Base-by-base conservation (phyloP, 2,113 vertebrate species). In the Leptocoma aspasia region DNA sequence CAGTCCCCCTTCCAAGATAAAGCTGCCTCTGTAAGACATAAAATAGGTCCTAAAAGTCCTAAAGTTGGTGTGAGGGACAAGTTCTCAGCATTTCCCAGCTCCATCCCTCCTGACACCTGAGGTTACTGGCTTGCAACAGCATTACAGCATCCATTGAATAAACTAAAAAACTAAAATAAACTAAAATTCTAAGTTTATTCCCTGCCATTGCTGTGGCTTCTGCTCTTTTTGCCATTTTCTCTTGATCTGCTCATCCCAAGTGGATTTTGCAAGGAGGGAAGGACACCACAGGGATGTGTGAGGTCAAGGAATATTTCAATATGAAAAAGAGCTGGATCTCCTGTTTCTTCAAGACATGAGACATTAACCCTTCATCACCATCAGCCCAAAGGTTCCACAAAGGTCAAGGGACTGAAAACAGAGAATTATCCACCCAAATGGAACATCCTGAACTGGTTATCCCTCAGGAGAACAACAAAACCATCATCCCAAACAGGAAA, bases 241-340 rank as follows among this genome's bases (percentile, higher is more conserved):
- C 7, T 1, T 19, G 10, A 45, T n/a, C 22, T 49, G 8, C 18
- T 52, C 23, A 60, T 23, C 28, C 24, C 41, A 64, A 82, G 11
- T 0, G 0, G 9, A 35, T 50, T 78, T 60, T 69, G 4, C 2
- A 7, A 80, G n/a, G 44, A 60, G 10, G 6, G 10, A 44, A 56
- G 17, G 17, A 7, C 8, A 5, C 24, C 23, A 1, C 10, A 20
- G 5, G 26, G 42, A 59, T 12, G 13, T 20, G 52, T 7, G 21
- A 66, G 11, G 13, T 14, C 44, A 80, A 42, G 44, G 14, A 42
- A 52, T 68, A n/a, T 42, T 86, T 85, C 33, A 20, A 4, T 6
- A 26, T 12, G 15, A 1, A 35, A 44, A 73, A 21, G 16, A 69
- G 5, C 5, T 57, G 42, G 4, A 57, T 50, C 2, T 82, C 20